phyloP scores from a whole-genome alignment of 2,113 vertebrate species.

The Bagarius yarrelli region DNA sequence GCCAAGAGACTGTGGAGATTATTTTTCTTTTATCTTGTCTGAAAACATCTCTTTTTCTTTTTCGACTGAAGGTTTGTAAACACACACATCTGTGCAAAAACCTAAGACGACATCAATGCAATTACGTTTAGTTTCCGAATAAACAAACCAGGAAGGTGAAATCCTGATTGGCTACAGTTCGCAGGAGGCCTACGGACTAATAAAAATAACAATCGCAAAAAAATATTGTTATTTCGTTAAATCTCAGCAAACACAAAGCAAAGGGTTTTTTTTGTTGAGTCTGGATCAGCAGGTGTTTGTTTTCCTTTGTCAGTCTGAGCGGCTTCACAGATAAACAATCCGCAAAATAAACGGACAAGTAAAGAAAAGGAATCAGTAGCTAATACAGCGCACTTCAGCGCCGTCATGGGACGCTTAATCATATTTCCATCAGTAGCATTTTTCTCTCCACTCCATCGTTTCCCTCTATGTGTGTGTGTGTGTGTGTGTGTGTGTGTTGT shows the following conservation, averaged over 20 bases:
- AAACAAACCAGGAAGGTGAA: constrained; percentile 57
- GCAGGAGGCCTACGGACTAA: constrained; percentile 52
- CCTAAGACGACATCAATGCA: constrained; percentile 53
- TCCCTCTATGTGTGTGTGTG: not conserved
- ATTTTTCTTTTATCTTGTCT: not conserved
- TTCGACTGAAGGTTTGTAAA: constrained; percentile 55
- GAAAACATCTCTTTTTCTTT: constrained; percentile 5
- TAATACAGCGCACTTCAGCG: constrained; percentile 19
- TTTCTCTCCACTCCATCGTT: constrained; percentile 29
- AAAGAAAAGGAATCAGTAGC: constrained; percentile 28
- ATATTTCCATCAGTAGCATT: constrained; percentile 8
- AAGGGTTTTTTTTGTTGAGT: not conserved
- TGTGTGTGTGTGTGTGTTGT: constrained; percentile 11
- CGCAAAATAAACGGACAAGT: constrained; percentile 29
- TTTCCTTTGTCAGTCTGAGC: not conserved
- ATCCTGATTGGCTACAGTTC: constrained; percentile 55
- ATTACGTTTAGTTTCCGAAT: constrained; percentile 69
- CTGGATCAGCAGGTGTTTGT: no score
- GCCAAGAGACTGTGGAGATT: not conserved
- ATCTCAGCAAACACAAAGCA: constrained; percentile 43
- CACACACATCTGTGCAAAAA: constrained; percentile 49
- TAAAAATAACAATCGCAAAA: constrained; percentile 61
- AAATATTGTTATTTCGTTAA: constrained; percentile 25
- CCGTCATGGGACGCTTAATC: constrained; percentile 30
- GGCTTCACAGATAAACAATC: constrained; percentile 24